Evolutionary conservation across 2,113 vertebrate genomes (phyloP), one percentile per base, ranked within the genome.

Genomic region (Nanorana parkeri): DNA sequence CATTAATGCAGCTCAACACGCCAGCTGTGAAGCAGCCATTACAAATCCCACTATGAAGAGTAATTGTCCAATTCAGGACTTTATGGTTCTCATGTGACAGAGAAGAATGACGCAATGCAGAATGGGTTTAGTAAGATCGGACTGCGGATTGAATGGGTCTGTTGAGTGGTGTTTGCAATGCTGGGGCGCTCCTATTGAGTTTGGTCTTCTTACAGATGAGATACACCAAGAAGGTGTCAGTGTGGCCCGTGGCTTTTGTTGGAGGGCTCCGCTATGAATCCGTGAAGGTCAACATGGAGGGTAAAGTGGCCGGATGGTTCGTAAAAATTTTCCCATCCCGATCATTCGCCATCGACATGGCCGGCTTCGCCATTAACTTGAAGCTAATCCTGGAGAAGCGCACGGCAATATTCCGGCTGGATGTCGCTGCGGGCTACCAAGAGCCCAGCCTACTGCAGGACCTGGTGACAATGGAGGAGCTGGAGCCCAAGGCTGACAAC

Each of bases 301-400:
- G 95, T 68, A 95, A 89, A 81, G 96, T 97, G 0, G 88, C 94
- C 21, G 93, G 94, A 20, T 97, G 97, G 87, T 94, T 96, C 81
- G 95, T 95, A 0, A 95, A 94, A 5, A 97, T 95, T 96, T 93
- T 94, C 55, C 95, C 95, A 52, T 93, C 84, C 56, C 93, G 96
- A 0, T 95, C 96, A 55, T 97, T 97, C 87, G 95, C 96, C 0
- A 84, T 97, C 81, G 96, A 97, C 86, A 97, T 97, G 96, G 96
- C 96, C 0, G 95, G 95, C 26, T 97, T 97, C 0, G 95, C 96
- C 0, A 90, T 97, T 5, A 93, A 95, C 51, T 91, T 97, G 66
- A 90, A 88, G 52, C 87, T 95, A 83, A 89, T 97, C 8, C 81
- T 96, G 87, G 87, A 92, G 83, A 94, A 95, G 77, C 93, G 88